Evolutionary conservation across 2,888 invertebrate genomes (phyloP).

Genomic region (Cepaea hortensis): DNA sequence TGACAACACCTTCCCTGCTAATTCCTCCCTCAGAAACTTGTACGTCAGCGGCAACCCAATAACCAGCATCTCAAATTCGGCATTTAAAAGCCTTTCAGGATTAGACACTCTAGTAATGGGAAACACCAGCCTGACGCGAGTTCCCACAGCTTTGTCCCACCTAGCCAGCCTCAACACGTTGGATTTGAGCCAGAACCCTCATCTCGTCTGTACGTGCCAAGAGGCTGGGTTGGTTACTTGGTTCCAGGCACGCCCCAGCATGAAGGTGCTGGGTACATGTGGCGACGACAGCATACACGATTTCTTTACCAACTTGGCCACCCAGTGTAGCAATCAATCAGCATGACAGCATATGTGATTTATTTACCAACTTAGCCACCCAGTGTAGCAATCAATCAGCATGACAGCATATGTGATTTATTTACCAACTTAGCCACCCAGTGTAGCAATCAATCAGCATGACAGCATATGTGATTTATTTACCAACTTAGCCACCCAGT

Average conservation of each 20-base stretch:
- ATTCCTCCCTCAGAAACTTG: not conserved
- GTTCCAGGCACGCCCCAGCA: not conserved
- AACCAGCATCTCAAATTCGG: not conserved
- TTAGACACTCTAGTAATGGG: not conserved
- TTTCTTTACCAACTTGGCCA: slow-evolving; percentile 7
- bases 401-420: no score
- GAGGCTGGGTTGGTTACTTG: slow-evolving; percentile 10
- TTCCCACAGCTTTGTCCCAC: slow-evolving; percentile 3
- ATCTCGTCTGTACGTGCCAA: slow-evolving; percentile 29
- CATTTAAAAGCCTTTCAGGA: not conserved
- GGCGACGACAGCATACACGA: not conserved
- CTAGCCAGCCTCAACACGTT: not conserved
- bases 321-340: not conserved
- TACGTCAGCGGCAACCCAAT: slow-evolving; percentile 2
- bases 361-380: no score
- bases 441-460: not conserved
- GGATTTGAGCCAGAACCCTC: not conserved
- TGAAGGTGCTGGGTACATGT: not conserved
- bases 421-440: not conserved
- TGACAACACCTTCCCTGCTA: not conserved
- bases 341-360: no score
- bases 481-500: no score
- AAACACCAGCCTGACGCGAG: slow-evolving; percentile 3
- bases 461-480: no score
- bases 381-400: no score